Conservation (phyloP, 2,113 vertebrate species). For the Deroptyus accipitrinus region DNA sequence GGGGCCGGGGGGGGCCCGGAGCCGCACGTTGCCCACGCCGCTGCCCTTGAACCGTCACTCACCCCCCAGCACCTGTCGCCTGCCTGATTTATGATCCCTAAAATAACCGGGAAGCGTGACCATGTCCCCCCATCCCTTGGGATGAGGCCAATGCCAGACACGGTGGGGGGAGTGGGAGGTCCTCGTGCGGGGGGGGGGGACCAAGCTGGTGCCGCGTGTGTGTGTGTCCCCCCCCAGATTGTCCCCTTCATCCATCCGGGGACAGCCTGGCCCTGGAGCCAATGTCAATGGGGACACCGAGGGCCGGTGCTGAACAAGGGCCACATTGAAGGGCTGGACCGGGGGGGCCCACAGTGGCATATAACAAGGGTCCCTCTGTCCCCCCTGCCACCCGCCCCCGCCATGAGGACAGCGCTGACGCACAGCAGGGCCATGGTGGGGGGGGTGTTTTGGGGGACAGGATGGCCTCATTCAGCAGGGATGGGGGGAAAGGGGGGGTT, state of each 20-base stretch:
- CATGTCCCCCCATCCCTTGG: background rate
- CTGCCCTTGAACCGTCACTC: slow-evolving; percentile 68
- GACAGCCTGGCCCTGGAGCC: background rate
- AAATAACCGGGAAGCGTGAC: slow-evolving; percentile 64
- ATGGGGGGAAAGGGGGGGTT: background rate
- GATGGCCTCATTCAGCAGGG: accelerated
- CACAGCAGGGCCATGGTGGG: background rate
- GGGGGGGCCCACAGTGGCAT: background rate
- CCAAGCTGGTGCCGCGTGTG: background rate
- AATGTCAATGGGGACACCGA: background rate
- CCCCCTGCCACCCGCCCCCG: background rate
- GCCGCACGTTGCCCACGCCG: slow-evolving; percentile 45
- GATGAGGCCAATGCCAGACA: background rate
- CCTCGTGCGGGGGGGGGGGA: accelerated
- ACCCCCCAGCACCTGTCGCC: slow-evolving; percentile 56
- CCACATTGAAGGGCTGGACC: slow-evolving; percentile 35
- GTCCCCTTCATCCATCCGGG: background rate
- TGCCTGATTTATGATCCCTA: slow-evolving; percentile 65
- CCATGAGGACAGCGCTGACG: background rate
- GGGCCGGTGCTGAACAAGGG: slow-evolving; percentile 40
- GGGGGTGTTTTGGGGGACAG: background rate
- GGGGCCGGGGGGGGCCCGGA: too few species aligned
- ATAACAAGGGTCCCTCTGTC: slow-evolving; percentile 17
- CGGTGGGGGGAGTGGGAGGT: background rate
- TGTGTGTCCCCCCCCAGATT: background rate